These are phyloP conservation scores for Spodoptera picta DNA, from an alignment of 2,888 invertebrate species.

Conservation along the genomic window DNA sequence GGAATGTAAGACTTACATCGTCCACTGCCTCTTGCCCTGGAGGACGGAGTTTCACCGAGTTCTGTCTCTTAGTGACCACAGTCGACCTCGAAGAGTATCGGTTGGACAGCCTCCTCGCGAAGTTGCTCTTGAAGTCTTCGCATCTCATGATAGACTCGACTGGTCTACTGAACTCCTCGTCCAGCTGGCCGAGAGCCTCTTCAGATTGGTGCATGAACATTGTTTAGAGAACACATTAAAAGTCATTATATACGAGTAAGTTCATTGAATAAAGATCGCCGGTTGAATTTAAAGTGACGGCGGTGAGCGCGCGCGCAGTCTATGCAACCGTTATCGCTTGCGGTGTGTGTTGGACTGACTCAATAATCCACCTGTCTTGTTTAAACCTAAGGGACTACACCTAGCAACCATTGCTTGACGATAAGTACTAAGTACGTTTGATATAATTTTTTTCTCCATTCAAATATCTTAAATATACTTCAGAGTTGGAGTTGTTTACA, in stretches of 20 bases:
- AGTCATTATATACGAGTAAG: conserved; percentile 61
- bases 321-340: conserved; percentile 58
- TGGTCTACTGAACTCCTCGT: conserved; percentile 78
- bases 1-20: conserved; percentile 70
- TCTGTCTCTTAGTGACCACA: conserved; percentile 65
- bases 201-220: conserved; percentile 74
- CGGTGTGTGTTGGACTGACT: conserved; percentile 40
- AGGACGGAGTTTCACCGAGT: conserved; percentile 67
- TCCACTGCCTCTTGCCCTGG: conserved; percentile 59
- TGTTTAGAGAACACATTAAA: conserved; percentile 60
- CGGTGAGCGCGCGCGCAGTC: conserved; percentile 50
- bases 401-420: not conserved
- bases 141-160: conserved; percentile 86
- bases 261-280: conserved; percentile 61
- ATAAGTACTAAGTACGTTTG: not conserved
- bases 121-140: conserved; percentile 86
- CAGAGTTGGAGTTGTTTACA: not conserved
- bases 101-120: conserved; percentile 83
- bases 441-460: not conserved
- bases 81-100: conserved; percentile 76
- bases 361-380: conserved; percentile 43
- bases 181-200: conserved; percentile 59
- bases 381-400: conserved; percentile 16
- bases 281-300: conserved; percentile 57
- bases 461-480: not conserved